Evolutionary conservation across 2,888 invertebrate species (phyloP).

Genomic region (Ecdyonurus torrentis): DNA sequence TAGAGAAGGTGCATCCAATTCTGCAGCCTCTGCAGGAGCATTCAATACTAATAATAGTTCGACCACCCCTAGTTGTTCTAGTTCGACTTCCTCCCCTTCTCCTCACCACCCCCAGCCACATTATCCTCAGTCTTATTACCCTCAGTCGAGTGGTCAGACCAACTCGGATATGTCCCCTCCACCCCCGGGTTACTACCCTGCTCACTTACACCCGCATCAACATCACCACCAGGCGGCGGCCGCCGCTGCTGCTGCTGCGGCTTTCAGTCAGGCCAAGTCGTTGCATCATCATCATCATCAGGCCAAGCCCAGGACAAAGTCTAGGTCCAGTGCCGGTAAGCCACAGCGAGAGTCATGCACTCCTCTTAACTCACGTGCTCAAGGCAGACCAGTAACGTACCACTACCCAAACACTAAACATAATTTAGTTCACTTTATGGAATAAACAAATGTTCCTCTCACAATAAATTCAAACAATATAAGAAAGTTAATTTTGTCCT

Average conservation of each 20-base stretch:
- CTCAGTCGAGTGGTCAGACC: neutral
- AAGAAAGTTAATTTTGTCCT: no score
- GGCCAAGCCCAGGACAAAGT: conserved; percentile 80
- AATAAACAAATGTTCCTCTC: no score
- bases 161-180: conserved; percentile 8
- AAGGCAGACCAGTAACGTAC: no score
- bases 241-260: conserved; percentile 35
- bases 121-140: conserved; percentile 4
- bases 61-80: conserved; percentile 9
- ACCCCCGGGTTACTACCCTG: conserved; percentile 14
- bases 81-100: conserved; percentile 9
- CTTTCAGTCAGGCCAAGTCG: conserved; percentile 23
- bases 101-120: conserved; percentile 1
- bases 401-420: no score
- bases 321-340: conserved; percentile 95
- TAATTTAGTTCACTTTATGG: no score
- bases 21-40: conserved; percentile 7
- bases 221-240: conserved; percentile 23
- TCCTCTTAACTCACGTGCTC: no score
- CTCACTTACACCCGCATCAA: conserved; percentile 21
- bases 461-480: no score
- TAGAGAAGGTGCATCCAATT: conserved; percentile 18
- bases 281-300: conserved; percentile 18
- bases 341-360: conserved; percentile 27
- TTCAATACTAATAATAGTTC: conserved; percentile 7